Conservation (phyloP, 1,140 invertebrate species). For the Aethina tumida region DNA sequence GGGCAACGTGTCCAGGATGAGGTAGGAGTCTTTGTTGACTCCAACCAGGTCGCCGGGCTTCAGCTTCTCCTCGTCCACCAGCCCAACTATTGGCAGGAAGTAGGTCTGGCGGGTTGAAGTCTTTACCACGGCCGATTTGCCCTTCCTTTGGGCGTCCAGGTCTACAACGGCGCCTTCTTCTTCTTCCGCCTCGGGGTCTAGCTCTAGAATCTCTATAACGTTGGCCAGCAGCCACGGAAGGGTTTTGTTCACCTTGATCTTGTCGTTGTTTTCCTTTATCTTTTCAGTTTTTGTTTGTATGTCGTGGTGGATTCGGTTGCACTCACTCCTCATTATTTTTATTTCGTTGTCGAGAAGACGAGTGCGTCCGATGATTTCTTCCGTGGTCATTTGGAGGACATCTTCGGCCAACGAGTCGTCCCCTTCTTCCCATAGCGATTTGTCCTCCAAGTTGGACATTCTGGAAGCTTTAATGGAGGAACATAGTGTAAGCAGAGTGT, state of each 20-base stretch:
- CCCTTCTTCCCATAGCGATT: constrained; percentile 81
- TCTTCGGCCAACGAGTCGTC: constrained; percentile 81
- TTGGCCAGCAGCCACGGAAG: constrained; percentile 97
- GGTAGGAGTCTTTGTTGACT: constrained; percentile 98
- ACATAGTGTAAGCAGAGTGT: too few relatives aligned
- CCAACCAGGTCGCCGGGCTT: constrained; percentile 97
- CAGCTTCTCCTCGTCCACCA: constrained; percentile 92
- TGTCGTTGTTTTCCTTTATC: constrained; percentile 98
- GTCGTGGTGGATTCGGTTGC: constrained; percentile 93
- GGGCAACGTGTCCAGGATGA: constrained; percentile 93
- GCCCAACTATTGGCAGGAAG: constrained; percentile 94
- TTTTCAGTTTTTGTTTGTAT: constrained; percentile 92
- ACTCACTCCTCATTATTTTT: constrained; percentile 97
- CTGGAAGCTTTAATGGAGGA: too few relatives aligned
- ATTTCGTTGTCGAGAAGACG: constrained; percentile 96
- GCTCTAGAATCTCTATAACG: constrained; percentile 94
- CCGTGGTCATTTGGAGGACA: constrained; percentile 83
- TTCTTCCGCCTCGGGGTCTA: constrained; percentile 95
- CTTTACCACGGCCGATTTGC: constrained; percentile 99
- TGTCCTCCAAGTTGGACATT: constrained; percentile 70
- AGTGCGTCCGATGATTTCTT: constrained; percentile 88
- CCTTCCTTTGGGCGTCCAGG: constrained; percentile 92
- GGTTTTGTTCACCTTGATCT: constrained; percentile 99
- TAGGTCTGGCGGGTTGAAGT: constrained; percentile 98
- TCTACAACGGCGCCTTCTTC: constrained; percentile 98